Evolutionary conservation across 1,140 invertebrate genomes (phyloP), one percentile per base, ranked within the genome.

Genomic region (Diabrotica virgifera): DNA sequence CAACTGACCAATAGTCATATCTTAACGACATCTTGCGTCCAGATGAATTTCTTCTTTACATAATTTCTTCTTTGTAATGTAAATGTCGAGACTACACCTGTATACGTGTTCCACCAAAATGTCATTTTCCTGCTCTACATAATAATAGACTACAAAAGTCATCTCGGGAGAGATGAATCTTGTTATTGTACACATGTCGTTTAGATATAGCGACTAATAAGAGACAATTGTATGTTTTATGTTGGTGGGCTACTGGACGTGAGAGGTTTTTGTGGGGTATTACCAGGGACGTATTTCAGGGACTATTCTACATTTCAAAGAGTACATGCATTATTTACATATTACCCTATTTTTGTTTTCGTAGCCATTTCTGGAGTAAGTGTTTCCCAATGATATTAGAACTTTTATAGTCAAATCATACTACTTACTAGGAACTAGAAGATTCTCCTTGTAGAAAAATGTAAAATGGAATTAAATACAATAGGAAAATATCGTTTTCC

Each of bases 181-280:
- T 62, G 52, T 55, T 12, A 55, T 60, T 62, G 52, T 53, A 54
- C 60, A 62, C 52, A 70, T 70, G 68, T 70, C 68, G 64, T 70
- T 70, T 67, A 70, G 64, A 70, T 70, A 66, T 69, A 64, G 60
- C 9, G 57, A 66, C 62, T 70, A 70, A 70, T 70, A 67, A 66
- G 65, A 66, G 58, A 67, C 67, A 69, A 69, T 69, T 69, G 64
- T 63, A 55, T 59, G 64, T 69, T 69, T 69, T 50, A 61, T 63
- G 67, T 61, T 69, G 67, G 67, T 69, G 67, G 67, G 62, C 67
- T 60, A 60, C 59, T 60, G 50, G 9, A 12, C 37, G 62, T 67
- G 63, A 61, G 66, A 63, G 66, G 63, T 63, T 55, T 67, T 63
- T 63, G 40, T 46, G 40, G 40, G 4, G 8, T 10, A 46, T 8